Percentiles rank a stretch among this genome's conserved stretches.
Conservation (phyloP, 2,113 vertebrate genomes). For the Saccopteryx bilineata region DNA sequence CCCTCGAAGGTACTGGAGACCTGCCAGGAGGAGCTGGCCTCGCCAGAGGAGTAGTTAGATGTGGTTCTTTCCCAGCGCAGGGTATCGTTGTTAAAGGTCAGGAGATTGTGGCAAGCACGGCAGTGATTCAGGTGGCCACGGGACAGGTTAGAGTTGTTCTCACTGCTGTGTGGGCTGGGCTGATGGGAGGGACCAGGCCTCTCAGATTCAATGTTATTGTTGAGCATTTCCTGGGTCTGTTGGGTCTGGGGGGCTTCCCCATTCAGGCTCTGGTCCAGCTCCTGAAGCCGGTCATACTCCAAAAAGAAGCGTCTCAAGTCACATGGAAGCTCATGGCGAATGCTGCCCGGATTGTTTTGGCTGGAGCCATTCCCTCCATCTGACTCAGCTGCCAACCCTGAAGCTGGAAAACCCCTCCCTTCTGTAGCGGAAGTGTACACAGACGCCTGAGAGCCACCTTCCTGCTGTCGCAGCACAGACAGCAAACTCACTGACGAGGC, state of each 20-base stretch:
- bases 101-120: conserved; percentile 98
- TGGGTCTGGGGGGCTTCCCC: conserved; percentile 90
- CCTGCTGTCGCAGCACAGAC: conserved; percentile 95
- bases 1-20: conserved; percentile 90
- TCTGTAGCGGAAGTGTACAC: conserved; percentile 98
- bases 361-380: conserved; percentile 87
- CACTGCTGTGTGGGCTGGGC: conserved; percentile 90
- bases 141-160: conserved; percentile 92
- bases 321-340: conserved; percentile 97
- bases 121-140: conserved; percentile 97
- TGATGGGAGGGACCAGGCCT: conserved; percentile 93
- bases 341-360: conserved; percentile 93
- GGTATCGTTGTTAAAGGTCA: conserved; percentile 98
- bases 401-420: conserved; percentile 93
- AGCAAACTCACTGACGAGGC: conserved; percentile 96
- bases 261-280: conserved; percentile 93
- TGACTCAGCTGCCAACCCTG: conserved; percentile 86
- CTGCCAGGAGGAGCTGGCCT: conserved; percentile 89
- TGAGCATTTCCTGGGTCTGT: conserved; percentile 96
- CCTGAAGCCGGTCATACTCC: conserved; percentile 97
- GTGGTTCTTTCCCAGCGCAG: conserved; percentile 98
- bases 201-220: conserved; percentile 97
- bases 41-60: conserved; percentile 91
- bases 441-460: conserved; percentile 94
- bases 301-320: conserved; percentile 99